phyloP scores from a whole-genome alignment of 2,113 vertebrate species.

The Marmota monax region DNA sequence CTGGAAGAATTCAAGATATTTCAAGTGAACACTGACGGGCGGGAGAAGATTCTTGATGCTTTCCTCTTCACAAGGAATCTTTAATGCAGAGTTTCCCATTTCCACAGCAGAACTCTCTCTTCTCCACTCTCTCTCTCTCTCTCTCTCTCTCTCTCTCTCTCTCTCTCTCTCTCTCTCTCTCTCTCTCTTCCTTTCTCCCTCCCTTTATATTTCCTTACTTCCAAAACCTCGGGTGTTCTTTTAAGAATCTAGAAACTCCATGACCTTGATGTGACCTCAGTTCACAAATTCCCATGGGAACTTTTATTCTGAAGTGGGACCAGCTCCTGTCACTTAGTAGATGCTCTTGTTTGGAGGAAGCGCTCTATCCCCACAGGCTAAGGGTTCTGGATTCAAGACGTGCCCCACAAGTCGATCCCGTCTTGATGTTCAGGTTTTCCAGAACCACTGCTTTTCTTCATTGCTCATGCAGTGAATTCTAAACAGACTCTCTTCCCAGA shows the following conservation, averaged over 20 bases:
- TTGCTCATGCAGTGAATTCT: background rate
- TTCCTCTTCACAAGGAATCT: fast-evolving
- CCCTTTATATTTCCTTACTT: fast-evolving
- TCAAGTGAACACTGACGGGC: background rate
- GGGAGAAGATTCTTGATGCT: background rate
- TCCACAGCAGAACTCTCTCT: too few relatives aligned
- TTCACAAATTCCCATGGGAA: background rate
- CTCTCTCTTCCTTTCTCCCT: background rate
- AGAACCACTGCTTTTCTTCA: too few relatives aligned
- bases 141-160: too few relatives aligned
- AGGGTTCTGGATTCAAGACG: too few relatives aligned
- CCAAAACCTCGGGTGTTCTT: too few relatives aligned
- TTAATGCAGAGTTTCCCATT: background rate
- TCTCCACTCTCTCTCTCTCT: too few relatives aligned
- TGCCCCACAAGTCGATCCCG: background rate
- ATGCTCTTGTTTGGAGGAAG: background rate
- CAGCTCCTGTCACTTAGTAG: background rate
- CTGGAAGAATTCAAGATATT: background rate
- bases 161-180: fast-evolving
- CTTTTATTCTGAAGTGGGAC: background rate
- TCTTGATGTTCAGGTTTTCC: background rate
- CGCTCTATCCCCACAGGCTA: fast-evolving
- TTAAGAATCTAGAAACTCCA: background rate
- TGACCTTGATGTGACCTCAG: background rate
- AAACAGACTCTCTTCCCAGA: background rate